These are phyloP conservation scores for Eudyptes chrysolophus DNA, from an alignment of 2,113 vertebrate genomes.

Conservation along the genomic window DNA sequence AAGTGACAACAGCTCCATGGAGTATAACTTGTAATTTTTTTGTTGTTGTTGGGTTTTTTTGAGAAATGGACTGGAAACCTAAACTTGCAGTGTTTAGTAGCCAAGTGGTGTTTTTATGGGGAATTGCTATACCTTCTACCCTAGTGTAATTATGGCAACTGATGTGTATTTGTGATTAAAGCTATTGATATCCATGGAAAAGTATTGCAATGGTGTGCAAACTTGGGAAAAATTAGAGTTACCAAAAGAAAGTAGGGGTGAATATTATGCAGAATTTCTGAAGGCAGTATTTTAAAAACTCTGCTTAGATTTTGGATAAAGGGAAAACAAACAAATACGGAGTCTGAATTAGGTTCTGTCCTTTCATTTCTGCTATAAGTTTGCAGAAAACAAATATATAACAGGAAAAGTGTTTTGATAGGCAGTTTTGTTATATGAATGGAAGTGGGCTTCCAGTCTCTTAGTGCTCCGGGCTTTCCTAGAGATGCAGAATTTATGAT, in stretches of 20 bases:
- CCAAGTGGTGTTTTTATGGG: neutral
- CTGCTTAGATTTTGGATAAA: neutral
- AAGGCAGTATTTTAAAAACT: neutral
- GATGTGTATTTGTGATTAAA: neutral
- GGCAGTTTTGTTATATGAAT: neutral
- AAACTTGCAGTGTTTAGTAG: neutral
- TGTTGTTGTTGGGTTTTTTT: neutral
- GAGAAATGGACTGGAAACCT: neutral
- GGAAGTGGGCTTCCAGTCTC: neutral
- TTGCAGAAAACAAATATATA: neutral
- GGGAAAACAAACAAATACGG: neutral
- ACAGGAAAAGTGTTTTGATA: neutral
- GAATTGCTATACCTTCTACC: neutral
- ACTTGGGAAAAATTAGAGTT: neutral
- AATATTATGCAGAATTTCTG: neutral
- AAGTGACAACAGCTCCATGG: constrained; percentile 2
- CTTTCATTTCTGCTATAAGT: neutral
- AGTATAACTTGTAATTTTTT: neutral
- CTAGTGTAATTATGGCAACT: neutral
- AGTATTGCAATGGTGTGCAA: neutral
- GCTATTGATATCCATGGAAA: neutral
- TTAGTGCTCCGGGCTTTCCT: neutral
- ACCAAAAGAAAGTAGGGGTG: neutral
- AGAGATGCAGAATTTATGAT: neutral
- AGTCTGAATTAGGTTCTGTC: neutral